phyloP scores from a whole-genome alignment of 2,888 invertebrate genomes.

The Minunthozetes semirufus region DNA sequence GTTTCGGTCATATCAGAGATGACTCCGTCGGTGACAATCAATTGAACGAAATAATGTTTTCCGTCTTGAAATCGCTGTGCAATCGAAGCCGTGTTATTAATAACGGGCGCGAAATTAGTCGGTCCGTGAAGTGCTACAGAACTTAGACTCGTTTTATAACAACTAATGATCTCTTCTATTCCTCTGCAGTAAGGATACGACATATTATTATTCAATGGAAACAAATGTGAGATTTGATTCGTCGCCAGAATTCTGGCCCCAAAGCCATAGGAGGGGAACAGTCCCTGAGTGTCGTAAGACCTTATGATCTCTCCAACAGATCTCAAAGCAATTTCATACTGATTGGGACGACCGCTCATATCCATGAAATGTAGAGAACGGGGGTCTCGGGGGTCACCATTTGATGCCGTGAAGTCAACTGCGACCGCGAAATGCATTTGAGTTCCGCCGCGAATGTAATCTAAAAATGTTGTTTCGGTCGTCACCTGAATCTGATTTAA shows the following conservation, averaged over 20 bases:
- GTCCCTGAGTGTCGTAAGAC: slow-evolving; percentile 53
- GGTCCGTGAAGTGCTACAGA: slow-evolving; percentile 55
- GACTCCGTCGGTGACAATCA: slow-evolving; percentile 58
- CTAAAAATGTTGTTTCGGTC: slow-evolving; percentile 52
- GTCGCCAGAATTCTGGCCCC: slow-evolving; percentile 54
- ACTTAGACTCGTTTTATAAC: slow-evolving; percentile 52
- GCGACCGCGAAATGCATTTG: slow-evolving; percentile 51
- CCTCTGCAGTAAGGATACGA: slow-evolving; percentile 53
- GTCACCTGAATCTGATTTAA: slow-evolving; percentile 38
- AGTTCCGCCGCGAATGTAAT: slow-evolving; percentile 55
- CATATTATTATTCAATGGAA: slow-evolving; percentile 53
- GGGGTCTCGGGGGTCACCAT: slow-evolving; percentile 49
- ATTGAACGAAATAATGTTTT: slow-evolving; percentile 55
- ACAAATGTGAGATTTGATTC: slow-evolving; percentile 53
- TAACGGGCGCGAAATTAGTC: slow-evolving; percentile 56
- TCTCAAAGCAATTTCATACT: slow-evolving; percentile 50
- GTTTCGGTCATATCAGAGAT: slow-evolving; percentile 57
- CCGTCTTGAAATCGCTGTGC: slow-evolving; percentile 52
- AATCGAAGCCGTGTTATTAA: slow-evolving; percentile 47
- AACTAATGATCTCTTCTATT: slow-evolving; percentile 52
- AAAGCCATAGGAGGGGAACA: slow-evolving; percentile 55
- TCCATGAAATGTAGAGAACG: slow-evolving; percentile 51
- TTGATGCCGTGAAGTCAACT: slow-evolving; percentile 52
- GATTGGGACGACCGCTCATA: slow-evolving; percentile 45
- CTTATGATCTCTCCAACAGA: slow-evolving; percentile 51